Conservation (phyloP, 2,888 invertebrate genomes). For the Poecilus cupreus region DNA sequence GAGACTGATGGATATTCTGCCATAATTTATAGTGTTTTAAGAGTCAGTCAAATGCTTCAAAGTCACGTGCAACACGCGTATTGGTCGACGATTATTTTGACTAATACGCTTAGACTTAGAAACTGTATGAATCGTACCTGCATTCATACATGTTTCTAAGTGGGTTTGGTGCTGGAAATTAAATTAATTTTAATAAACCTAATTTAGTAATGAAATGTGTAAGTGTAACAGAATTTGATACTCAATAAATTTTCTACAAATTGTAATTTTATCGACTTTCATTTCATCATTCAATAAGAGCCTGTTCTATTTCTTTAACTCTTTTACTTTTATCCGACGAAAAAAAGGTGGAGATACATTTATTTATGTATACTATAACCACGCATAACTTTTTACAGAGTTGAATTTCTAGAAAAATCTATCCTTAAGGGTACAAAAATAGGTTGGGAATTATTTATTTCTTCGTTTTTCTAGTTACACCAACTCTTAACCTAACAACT, state of each 20-base stretch:
- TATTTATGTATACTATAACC: too few species aligned
- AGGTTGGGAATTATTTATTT: too few species aligned
- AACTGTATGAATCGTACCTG: not conserved
- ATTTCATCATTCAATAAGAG: too few species aligned
- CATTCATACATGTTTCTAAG: constrained; percentile 44
- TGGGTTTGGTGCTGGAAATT: constrained; percentile 51
- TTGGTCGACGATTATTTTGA: constrained; percentile 27
- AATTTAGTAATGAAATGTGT: constrained; percentile 1
- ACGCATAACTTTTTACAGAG: too few species aligned
- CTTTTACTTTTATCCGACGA: too few species aligned
- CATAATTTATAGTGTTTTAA: constrained; percentile 35
- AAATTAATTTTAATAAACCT: constrained; percentile 20
- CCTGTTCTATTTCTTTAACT: too few species aligned
- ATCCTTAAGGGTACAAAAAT: too few species aligned
- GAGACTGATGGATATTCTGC: constrained; percentile 25
- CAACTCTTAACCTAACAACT: too few species aligned
- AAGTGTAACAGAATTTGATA: not conserved
- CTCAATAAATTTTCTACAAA: not conserved
- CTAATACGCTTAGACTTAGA: constrained; percentile 3
- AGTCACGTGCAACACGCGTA: constrained; percentile 33
- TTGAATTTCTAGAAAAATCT: too few species aligned
- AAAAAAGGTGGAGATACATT: too few species aligned
- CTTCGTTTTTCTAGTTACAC: too few species aligned
- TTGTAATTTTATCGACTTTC: not conserved
- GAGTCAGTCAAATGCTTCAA: constrained; percentile 1